Base-by-base conservation (phyloP, 2,113 vertebrate genomes). In the Equus quagga region DNA sequence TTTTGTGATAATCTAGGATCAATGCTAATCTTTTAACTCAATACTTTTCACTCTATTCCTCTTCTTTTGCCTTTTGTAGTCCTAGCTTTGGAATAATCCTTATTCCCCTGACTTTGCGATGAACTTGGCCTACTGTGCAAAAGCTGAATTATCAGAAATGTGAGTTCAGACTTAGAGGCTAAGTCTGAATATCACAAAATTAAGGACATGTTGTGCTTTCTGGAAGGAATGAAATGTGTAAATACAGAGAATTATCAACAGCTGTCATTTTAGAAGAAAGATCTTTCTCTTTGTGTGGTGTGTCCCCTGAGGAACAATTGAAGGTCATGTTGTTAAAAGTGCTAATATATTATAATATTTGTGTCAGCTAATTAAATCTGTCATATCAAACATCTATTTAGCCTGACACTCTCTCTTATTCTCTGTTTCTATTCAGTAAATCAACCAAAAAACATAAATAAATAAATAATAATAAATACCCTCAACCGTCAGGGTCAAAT, bases 311-410 rank as follows among this genome's bases (percentile, higher is more conserved):
- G 82, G 96, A 98, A 70, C 44, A 85, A 72, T 15, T 97, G 83
- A 98, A 98, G 96, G 84, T 98, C 76, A 95, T 58, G 79, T 96
- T 98, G 96, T 97, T 98, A 97, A 98, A 98, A 97, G 54, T 86
- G 84, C 60, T 98, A 97, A 96, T 97, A 97, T 95, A 97, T 97
- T 88, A 65, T 36, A 96, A 93, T 98, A 97, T 98, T 98, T 98
- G 51, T 98, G 58, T 96, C 97, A 95, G 84, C 86, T 98, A 98
- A 98, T 98, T 98, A 98, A 98, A 98, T 44, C 46, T 98, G 81
- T 98, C 93, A 98, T 75, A 94, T 97, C 93, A 98, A 97, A 96
- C 97, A 95, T 46, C 41, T 93, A 82, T 95, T 94, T 94, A 89
- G 24, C 26, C 62, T 97, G 67, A 92, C 81, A 80, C 28, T 69